These are phyloP conservation scores for Brachypodius melanocephalos DNA, from an alignment of 2,113 vertebrate genomes.

Conservation along the genomic window DNA sequence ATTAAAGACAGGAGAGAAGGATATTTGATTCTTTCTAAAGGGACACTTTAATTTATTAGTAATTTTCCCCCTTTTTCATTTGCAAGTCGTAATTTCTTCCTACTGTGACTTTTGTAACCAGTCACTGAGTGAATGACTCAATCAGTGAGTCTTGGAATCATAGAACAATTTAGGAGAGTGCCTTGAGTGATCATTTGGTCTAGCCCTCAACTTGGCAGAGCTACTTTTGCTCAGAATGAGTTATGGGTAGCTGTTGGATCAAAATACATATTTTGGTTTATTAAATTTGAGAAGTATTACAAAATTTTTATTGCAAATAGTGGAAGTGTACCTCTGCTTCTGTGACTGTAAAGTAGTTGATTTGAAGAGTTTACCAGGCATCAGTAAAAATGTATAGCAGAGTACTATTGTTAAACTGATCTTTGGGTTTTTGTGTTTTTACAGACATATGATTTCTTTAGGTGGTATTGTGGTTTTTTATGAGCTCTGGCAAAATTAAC, in stretches of 20 bases:
- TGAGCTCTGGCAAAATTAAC: background rate
- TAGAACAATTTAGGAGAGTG: background rate
- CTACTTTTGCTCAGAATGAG: background rate
- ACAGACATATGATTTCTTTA: background rate
- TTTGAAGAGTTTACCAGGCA: background rate
- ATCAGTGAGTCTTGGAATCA: background rate
- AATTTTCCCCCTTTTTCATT: background rate
- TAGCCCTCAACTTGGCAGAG: background rate
- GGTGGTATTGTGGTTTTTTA: background rate
- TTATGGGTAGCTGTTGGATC: background rate
- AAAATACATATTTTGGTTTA: background rate
- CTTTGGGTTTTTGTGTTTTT: background rate
- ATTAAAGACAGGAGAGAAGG: background rate
- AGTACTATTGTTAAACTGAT: background rate
- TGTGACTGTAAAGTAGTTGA: background rate
- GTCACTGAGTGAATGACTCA: background rate
- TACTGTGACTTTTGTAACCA: background rate
- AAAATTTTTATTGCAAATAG: background rate
- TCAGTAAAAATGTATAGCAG: background rate
- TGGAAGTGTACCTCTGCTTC: background rate
- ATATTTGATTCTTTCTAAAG: background rate
- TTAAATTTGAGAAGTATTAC: background rate
- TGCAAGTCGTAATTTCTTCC: background rate
- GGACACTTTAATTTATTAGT: background rate
- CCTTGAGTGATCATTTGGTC: background rate